A percentile compares a stretch with the other conserved stretches of the same genome.
Conservation (phyloP, 1,140 invertebrate species). For the Reticulitermes speratus region DNA sequence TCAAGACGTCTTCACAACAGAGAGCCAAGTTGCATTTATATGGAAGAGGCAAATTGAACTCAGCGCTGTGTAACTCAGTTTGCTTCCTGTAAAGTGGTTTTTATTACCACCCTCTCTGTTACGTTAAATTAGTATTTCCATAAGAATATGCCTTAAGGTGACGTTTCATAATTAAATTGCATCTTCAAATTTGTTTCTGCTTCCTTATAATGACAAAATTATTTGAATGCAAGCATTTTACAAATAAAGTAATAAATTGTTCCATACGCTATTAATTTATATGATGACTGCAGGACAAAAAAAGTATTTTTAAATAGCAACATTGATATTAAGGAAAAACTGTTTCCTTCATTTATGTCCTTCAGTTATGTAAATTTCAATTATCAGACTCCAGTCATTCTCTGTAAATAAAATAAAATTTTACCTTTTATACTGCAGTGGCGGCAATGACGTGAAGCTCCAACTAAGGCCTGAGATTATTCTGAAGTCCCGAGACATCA, state of each 20-base stretch:
- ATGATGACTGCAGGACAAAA: no score
- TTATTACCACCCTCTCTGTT: neutral
- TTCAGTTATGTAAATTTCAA: no score
- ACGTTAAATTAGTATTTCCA: neutral
- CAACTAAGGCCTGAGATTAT: no score
- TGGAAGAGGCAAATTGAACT: neutral
- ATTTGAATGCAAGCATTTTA: neutral
- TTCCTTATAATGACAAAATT: neutral
- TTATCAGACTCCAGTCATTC: no score
- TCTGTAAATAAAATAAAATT: no score
- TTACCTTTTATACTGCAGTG: no score
- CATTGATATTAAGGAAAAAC: no score
- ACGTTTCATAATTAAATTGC: neutral
- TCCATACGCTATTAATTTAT: no score
- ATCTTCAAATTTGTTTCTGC: neutral
- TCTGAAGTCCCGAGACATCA: no score
- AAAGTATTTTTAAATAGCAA: no score
- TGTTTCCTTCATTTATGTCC: no score
- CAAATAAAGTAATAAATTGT: neutral
- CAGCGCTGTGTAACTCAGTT: slow-evolving; percentile 14
- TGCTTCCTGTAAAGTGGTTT: neutral
- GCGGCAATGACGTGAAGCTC: no score
- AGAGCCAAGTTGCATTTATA: neutral
- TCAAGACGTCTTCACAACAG: neutral
- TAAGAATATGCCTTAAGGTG: neutral